Evolutionary conservation across 2,113 vertebrate genomes (phyloP), one percentile per base, ranked within the genome.

Genomic region (Rhinolophus ferrumequinum): DNA sequence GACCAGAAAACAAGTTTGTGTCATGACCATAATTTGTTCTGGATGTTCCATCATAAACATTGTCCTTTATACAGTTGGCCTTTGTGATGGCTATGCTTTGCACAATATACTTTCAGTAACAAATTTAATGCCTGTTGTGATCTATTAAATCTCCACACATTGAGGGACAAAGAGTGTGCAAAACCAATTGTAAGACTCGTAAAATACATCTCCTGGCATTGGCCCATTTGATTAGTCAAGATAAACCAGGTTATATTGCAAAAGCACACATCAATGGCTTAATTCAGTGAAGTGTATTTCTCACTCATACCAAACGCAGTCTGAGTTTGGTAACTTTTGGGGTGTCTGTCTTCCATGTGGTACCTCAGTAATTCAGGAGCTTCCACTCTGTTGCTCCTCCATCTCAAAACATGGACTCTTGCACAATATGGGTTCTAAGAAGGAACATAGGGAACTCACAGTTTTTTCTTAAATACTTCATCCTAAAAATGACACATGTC

Each of bases 1-100:
- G 75, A 96, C 81, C 67, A 90, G 90, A 95, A 93, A 96, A 91
- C 56, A 87, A 77, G 60, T 52, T 41, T 0, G 3, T 88, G 93
- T 56, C 77, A 52, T 50, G 84, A 72, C 19, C 44, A 13, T 85
- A 90, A 94, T 96, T 96, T 90, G 80, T 88, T 90, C 88, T 54
- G 84, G 72, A 77, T 82, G 35, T 67, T 90, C 72, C 33, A 26
- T 88, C 84, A 69, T 90, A 93, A 93, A 77, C 75, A 84, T 11
- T 90, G 88, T 66, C 93, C 76, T 85, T 95, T 47, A 76, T 54
- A 83, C 83, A 73, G 67, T 75, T 79, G 88, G 30, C 41, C 79
- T 95, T 94, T 73, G 7, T 56, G 85, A 67, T 64, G 22, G 26
- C 35, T 85, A 2, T 30, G 58, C 26, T 58, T 47, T 77, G 0